phyloP scores from a whole-genome alignment of 2,888 invertebrate species.

The Dascillus cervinus region DNA sequence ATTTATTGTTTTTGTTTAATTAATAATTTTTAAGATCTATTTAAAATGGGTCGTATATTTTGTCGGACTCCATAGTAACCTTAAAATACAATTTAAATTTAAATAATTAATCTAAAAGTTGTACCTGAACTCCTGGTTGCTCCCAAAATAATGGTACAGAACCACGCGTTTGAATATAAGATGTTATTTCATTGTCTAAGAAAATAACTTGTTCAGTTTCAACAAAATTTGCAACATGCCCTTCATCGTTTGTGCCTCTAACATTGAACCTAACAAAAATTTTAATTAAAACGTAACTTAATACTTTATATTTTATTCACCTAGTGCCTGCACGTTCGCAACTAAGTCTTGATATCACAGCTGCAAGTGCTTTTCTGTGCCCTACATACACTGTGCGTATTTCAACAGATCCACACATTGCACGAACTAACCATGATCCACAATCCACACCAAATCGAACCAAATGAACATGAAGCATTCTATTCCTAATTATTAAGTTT shows the following conservation, averaged over 20 bases:
- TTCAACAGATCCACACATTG: constrained; percentile 97
- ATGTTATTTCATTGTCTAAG: constrained; percentile 83
- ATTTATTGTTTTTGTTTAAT: too few species aligned
- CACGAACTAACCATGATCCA: constrained; percentile 84
- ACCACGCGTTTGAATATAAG: constrained; percentile 88
- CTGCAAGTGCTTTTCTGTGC: constrained; percentile 86
- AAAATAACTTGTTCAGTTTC: constrained; percentile 98
- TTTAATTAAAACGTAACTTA: background rate
- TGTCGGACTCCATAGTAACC: too few species aligned
- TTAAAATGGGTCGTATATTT: too few species aligned
- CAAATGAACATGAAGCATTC: constrained; percentile 89
- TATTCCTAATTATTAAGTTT: constrained; percentile 65
- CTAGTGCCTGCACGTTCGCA: constrained; percentile 97
- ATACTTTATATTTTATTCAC: constrained; percentile 34
- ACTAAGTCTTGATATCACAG: constrained; percentile 91
- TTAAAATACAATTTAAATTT: too few species aligned
- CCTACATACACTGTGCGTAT: constrained; percentile 98
- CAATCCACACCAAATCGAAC: constrained; percentile 88
- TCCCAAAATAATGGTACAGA: constrained; percentile 99
- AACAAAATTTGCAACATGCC: constrained; percentile 99
- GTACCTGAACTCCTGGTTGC: constrained; percentile 89
- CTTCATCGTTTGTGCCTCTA: constrained; percentile 97
- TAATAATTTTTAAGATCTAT: too few species aligned
- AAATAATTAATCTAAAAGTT: too few species aligned
- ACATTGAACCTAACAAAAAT: constrained; percentile 73